Evolutionary conservation across 2,888 invertebrate genomes (phyloP), one percentile per base, ranked within the genome.

Genomic region (Perdita meconis): DNA sequence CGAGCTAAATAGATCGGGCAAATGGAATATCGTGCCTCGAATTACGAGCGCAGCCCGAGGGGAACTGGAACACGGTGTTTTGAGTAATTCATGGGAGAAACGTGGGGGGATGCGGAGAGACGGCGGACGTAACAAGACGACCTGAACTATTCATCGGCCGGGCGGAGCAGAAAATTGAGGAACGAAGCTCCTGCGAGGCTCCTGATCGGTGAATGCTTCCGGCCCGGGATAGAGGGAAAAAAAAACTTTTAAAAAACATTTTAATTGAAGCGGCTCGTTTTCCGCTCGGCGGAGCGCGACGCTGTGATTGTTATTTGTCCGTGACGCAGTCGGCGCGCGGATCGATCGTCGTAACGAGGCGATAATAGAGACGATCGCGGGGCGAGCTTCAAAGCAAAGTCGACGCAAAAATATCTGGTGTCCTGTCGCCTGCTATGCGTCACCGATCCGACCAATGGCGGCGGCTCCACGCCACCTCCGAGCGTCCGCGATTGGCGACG

Each of bases 181-280:
- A 26, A 26, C n/a, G 26, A 47, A 30, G 30, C 30, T 30, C 2
- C 6, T 6, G 6, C 30, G 30, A 30, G 30, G 30, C 30, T n/a
- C n/a, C n/a, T n/a, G n/a, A n/a, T n/a, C n/a, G n/a, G n/a, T n/a
- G n/a, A n/a, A n/a, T n/a, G n/a, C n/a, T n/a, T n/a, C n/a, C n/a
- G n/a, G n/a, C n/a, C n/a, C n/a, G n/a, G n/a, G n/a, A n/a, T n/a
- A n/a, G n/a, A n/a, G n/a, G 30, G 30, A 30, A 30, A 30, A 30
- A 30, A 6, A n/a, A n/a, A n/a, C n/a, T n/a, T n/a, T 30, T 19
- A 13, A 16, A 16, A 13, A 57, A 67, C 55, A n/a, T 36, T 47
- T 66, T 38, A 50, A 67, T 59, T 50, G 56, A 22, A n/a, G 22
- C 34, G 10, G 19, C 12, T 0, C 24, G 44, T 34, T 68, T 61